Evolutionary conservation across 2,113 vertebrate species (phyloP).

Genomic region (Donacobius atricapilla): DNA sequence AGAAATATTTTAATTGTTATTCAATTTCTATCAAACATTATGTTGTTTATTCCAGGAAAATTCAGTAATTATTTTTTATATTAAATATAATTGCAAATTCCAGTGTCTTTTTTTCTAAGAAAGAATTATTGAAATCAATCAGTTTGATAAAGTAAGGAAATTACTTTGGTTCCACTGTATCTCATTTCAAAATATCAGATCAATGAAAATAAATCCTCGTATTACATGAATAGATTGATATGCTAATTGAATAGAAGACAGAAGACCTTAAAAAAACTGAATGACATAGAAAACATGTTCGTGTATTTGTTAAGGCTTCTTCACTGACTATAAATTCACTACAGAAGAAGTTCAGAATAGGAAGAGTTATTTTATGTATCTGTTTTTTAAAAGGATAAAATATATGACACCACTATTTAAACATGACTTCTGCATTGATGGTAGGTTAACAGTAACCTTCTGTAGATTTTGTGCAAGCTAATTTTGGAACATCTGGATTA

Average conservation of each 20-base stretch:
- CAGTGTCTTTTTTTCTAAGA: not conserved
- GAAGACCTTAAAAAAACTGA: not conserved
- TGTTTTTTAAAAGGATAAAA: not conserved
- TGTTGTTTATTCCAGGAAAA: not conserved
- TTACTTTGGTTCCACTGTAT: not conserved
- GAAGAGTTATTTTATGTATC: not conserved
- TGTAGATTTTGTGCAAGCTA: not conserved
- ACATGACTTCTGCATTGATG: not conserved
- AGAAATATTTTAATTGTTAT: not conserved
- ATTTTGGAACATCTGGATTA: not conserved
- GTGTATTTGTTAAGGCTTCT: not conserved
- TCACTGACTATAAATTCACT: not conserved
- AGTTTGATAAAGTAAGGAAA: not conserved
- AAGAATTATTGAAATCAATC: not conserved
- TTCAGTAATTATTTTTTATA: not conserved
- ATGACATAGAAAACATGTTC: not conserved
- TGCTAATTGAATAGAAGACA: not conserved
- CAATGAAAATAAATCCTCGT: not conserved
- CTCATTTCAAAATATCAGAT: not conserved
- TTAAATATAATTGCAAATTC: not conserved
- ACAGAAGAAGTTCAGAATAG: not conserved
- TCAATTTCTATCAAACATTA: not conserved
- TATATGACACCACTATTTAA: not conserved
- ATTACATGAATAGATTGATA: not conserved
- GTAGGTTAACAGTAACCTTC: not conserved